Evolutionary conservation across 2,113 vertebrate genomes (phyloP).

Genomic region (Actinemys pallida): DNA sequence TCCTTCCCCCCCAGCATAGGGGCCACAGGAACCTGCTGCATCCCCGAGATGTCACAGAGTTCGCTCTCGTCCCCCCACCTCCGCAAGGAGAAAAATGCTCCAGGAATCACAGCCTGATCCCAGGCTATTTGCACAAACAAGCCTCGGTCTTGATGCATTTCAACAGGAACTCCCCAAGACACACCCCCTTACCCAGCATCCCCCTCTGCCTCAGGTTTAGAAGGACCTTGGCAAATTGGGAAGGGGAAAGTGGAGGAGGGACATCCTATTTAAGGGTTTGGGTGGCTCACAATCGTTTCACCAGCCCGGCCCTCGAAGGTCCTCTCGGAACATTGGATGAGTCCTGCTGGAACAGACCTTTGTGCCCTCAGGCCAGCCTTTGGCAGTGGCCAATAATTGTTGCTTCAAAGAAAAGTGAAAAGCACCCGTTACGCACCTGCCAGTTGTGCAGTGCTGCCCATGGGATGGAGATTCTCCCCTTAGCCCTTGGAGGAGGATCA

Average conservation of each 20-base stretch:
- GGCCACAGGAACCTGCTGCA: fast-evolving
- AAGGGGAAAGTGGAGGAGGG: constrained; percentile 57
- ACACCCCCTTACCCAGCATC: constrained; percentile 76
- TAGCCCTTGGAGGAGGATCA: too few species aligned
- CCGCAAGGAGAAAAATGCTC: fast-evolving
- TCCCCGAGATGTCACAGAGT: fast-evolving
- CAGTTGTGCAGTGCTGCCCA: fast-evolving
- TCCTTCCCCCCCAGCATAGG: not conserved
- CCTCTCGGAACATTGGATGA: not conserved
- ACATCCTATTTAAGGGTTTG: not conserved
- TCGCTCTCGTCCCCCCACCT: not conserved
- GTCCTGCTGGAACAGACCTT: not conserved
- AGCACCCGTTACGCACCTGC: not conserved
- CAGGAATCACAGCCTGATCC: not conserved
- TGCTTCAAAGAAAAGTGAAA: fast-evolving
- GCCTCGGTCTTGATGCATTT: constrained; percentile 25
- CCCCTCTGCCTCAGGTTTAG: constrained; percentile 13
- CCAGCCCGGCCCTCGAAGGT: too few species aligned
- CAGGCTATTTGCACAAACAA: not conserved
- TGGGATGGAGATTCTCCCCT: not conserved
- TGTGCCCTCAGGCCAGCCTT: not conserved
- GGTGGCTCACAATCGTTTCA: too few species aligned
- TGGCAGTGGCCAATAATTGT: too few species aligned
- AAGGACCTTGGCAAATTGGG: constrained; percentile 59
- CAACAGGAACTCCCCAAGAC: constrained; percentile 48